Evolutionary conservation across 2,888 invertebrate species (phyloP), one percentile per base, ranked within the genome.

Genomic region (Megaustenia siamemsis): DNA sequence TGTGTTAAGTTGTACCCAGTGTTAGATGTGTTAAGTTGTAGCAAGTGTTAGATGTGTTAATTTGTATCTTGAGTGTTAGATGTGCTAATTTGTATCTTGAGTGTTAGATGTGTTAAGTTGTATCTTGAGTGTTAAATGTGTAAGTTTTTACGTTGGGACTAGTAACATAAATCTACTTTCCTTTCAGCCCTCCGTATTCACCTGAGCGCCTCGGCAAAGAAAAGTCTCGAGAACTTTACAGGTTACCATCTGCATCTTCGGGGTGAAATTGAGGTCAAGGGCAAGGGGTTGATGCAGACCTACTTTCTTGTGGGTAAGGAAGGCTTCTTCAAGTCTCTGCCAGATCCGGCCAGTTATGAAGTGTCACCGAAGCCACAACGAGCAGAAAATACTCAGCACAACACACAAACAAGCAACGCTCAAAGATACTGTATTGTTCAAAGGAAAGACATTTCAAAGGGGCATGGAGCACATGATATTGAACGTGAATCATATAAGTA

Each of bases 201-300:
- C 82, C 49, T 92, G 84, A 91, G 91, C 82, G 79, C 87, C 0
- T 84, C 85, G 12, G 87, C 91, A 8, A 88, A 88, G 40, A 86
- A 89, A 28, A 89, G 88, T 8, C 84, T 91, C 35, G 73, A 86
- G 43, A 85, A 88, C n/a, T 90, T 88, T 49, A 71, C 84, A 1
- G 91, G 91, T 0, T 92, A 92, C 83, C 86, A 89, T 49, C 71
- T 91, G 18, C 83, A 89, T 18, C 88, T 89, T 63, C 88, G 92
- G 4, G 92, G 92, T 28, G 91, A 97, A 92, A 97, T 97, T 5
- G 97, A 97, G 94, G 97, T 97, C 0, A 97, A 98, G 93, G 97
- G 97, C 0, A 98, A 97, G 94, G 97, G 97, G 0, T 97, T 97
- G 91, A 97, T 98, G 97, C 97, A 97, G 21, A 98, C 98, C 0